Base-by-base conservation (phyloP, 2,888 invertebrate genomes). In the Euplagia quadripunctaria region DNA sequence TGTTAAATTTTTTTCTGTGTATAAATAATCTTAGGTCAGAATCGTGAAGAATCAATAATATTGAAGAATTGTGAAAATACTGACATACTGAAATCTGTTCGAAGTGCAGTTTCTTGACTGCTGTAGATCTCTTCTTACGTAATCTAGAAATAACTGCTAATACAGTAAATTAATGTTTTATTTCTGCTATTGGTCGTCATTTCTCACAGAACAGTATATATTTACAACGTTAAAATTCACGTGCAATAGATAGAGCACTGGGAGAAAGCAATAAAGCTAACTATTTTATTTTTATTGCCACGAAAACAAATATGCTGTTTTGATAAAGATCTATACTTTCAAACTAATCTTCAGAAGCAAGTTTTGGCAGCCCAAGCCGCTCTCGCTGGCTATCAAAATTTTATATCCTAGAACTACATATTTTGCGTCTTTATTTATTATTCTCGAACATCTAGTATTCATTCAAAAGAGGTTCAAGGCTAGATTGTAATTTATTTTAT, bases 401-500 rank as follows among this genome's bases (percentile, higher is more conserved):
- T 74, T 65, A 67, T 63, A 12, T 63, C 12, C 66, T 75, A 70
- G 46, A 64, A 68, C 65, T n/a, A 49, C 31, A 31, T 31, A 31
- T 31, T 31, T 31, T 51, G 63, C 16, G 46, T 67, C 46, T 43
- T 71, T 55, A 77, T 75, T 52, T 72, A 72, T 65, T 72, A 76
- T 58, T 46, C 52, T 65, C 14, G 16, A 64, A 70, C 64, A 67
- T 79, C 46, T 43, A 52, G 61, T 73, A 75, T 70, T 75, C 69
- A 75, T 72, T 41, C 70, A 75, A 78, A 63, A 66, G 49, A 12
- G 67, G 68, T 68, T 63, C 73, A 73, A 79, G 67, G 74, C 55
- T 68, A 63, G 14, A 61, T 68, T 16, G 20, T 14, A 67, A 73
- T 74, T 79, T 68, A 74, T 76, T 79, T 77, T 73, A 72, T 73